Percentiles rank a stretch among this genome's conserved stretches.
Conservation (phyloP, 2,888 invertebrate genomes). For the Dione juno region DNA sequence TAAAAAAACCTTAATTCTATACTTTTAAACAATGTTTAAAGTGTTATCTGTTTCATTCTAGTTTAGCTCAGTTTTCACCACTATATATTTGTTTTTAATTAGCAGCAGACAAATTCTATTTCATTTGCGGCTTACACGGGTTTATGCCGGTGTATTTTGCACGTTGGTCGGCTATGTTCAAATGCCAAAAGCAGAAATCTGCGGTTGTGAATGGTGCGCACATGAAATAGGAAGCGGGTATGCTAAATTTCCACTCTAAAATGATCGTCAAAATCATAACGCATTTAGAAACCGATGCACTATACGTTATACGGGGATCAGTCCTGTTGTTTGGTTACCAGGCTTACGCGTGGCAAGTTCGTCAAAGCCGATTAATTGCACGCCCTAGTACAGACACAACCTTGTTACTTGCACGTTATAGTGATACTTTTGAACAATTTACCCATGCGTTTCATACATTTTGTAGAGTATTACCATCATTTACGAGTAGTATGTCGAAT, state of each 20-base stretch:
- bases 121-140: slow-evolving; percentile 68
- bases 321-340: slow-evolving; percentile 55
- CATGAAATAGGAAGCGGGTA: slow-evolving; percentile 57
- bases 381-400: slow-evolving; percentile 60
- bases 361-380: slow-evolving; percentile 66
- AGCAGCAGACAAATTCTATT: slow-evolving; percentile 71
- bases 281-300: slow-evolving; percentile 53
- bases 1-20: too few relatives aligned
- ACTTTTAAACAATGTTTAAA: neutral
- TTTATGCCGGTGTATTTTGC: slow-evolving; percentile 61
- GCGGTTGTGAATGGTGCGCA: slow-evolving; percentile 61
- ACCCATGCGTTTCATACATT: slow-evolving; percentile 44
- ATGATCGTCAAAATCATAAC: slow-evolving; percentile 63
- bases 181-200: slow-evolving; percentile 72
- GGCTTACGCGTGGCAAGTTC: slow-evolving; percentile 58
- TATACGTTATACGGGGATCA: slow-evolving; percentile 50
- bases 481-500: neutral
- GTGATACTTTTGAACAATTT: slow-evolving; percentile 46
- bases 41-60: slow-evolving; percentile 50
- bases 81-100: slow-evolving; percentile 68
- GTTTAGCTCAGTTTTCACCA: slow-evolving; percentile 56
- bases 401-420: slow-evolving; percentile 51
- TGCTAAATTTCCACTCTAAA: slow-evolving; percentile 58
- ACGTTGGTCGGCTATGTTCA: slow-evolving; percentile 63
- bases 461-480: slow-evolving; percentile 19